Evolutionary conservation across 2,888 invertebrate genomes (phyloP), one percentile per base, ranked within the genome.

Genomic region (Eupithecia vulgata): DNA sequence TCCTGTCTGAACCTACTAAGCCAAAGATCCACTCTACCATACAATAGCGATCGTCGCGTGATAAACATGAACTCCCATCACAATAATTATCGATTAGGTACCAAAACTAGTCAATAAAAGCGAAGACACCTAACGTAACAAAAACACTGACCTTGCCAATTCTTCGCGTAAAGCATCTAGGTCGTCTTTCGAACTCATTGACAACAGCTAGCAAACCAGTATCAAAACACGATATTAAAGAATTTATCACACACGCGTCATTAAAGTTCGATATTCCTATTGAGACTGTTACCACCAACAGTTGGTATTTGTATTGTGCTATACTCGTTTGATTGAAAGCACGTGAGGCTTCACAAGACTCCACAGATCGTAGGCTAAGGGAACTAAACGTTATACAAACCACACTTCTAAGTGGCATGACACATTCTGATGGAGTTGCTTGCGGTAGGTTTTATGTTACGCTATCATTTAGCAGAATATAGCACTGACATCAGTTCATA

Each of bases 111-210:
- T 21, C 21, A 12, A 25, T 57, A 25, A 62, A 40, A 34, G 34
- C 4, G 13, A 62, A 25, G 34, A 52, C 34, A 48, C 48, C 15
- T n/a, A 62, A 5, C 35, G 45, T 59, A 25, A 61, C 15, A 48
- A 70, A 48, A 62, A 48, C 62, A 21, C 70, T 64, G 64, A 74
- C 74, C 74, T 74, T 48, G 71, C 68, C 30, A 74, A 66, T 15
- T 66, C 68, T 67, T 74, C 66, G 34, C 71, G 74, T 40, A 74
- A 68, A 34, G 59, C 74, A 66, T 68, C 71, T 59, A 71, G 66
- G 45, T 34, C 42, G 30, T 74, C 71, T 7, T 59, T 45, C 45
- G 21, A 48, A 71, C 48, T 59, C 64, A 74, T 74, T 70, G 70
- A 65, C 57, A 68, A 30, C 34, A 62, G 13, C 52, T 67, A 10